A percentile compares a stretch with the other conserved stretches of the same genome.
phyloP scores from a whole-genome alignment of 2,113 vertebrate species.

The Aegotheles bennettii region DNA sequence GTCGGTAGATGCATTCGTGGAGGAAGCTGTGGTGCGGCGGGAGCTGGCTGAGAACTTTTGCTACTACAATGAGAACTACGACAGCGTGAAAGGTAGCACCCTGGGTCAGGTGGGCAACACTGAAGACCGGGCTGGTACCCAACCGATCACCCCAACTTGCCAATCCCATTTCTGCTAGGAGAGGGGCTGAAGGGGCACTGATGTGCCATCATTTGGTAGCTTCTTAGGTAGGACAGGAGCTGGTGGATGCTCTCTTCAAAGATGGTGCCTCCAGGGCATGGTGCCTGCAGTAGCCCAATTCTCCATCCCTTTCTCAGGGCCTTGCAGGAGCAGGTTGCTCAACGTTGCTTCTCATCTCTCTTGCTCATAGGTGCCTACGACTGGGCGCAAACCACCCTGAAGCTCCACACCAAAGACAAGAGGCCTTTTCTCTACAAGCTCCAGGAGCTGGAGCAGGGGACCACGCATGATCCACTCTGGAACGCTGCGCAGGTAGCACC shows the following conservation, averaged over 20 bases:
- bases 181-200: background rate
- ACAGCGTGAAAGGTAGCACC: slow-evolving; percentile 77
- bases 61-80: slow-evolving; percentile 88
- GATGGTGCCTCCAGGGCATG: background rate
- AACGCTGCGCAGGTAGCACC: slow-evolving; percentile 82
- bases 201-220: background rate
- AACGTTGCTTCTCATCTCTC: background rate
- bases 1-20: slow-evolving; percentile 74
- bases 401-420: slow-evolving; percentile 78
- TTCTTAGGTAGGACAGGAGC: background rate
- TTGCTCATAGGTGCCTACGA: slow-evolving; percentile 67
- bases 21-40: slow-evolving; percentile 85
- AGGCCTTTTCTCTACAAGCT: slow-evolving; percentile 74
- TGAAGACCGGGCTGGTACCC: background rate
- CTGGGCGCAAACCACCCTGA: slow-evolving; percentile 83
- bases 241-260: background rate
- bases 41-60: slow-evolving; percentile 92
- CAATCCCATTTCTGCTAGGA: background rate
- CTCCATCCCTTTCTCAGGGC: background rate
- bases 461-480: slow-evolving; percentile 83
- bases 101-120: accelerated
- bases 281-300: background rate
- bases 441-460: slow-evolving; percentile 77
- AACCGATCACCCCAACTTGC: background rate
- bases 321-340: background rate